Base-by-base conservation (phyloP, 2,797 vertebrate species). In the Valencia hispanica region DNA sequence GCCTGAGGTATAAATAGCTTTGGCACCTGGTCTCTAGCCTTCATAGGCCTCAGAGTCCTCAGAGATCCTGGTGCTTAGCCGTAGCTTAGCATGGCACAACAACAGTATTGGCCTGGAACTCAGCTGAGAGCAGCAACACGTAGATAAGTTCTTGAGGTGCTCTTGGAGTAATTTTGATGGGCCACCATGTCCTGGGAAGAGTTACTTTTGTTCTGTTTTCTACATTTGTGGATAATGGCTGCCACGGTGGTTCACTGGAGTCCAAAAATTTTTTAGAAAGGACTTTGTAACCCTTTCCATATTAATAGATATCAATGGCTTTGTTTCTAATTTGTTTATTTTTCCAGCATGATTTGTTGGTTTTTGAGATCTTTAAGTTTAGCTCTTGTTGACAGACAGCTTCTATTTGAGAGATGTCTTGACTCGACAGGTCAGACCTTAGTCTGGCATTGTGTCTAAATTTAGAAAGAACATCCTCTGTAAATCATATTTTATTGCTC, bases 1-100 rank as follows among this genome's bases (percentile, higher is more conserved):
- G 77, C 81, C 78, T 30, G 59, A 53, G 61, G 73, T 93, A 94
- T 92, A 92, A 94, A 93, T 93, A 95, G 89, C 82, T 77, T n/a
- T 80, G 85, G 87, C 73, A 79, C 85, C 92, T 87, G 92, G 89
- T 86, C 88, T 84, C 80, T 50, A 34, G 91, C 88, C 88, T 82
- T 84, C 41, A n/a, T 70, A n/a, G 83, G 90, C 87, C 83, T 91
- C 82, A 92, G 83, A 73, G 61, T n/a, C n/a, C n/a, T n/a, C n/a
- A 90, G 86, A 88, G 84, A 91, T 91, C 84, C 86, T 78, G 84
- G 78, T 82, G 84, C 88, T 92, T 89, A 93, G 87, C 84, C 30
- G 59, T 88, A 88, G 90, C 89, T 93, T 91, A 93, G 91, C 87
- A 50, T 79, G 85, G 87, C 68, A 82, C 90, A 87, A 82, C 90